Conservation (phyloP, 2,797 vertebrate genomes). For the Gymnoscopelus microlampas region DNA sequence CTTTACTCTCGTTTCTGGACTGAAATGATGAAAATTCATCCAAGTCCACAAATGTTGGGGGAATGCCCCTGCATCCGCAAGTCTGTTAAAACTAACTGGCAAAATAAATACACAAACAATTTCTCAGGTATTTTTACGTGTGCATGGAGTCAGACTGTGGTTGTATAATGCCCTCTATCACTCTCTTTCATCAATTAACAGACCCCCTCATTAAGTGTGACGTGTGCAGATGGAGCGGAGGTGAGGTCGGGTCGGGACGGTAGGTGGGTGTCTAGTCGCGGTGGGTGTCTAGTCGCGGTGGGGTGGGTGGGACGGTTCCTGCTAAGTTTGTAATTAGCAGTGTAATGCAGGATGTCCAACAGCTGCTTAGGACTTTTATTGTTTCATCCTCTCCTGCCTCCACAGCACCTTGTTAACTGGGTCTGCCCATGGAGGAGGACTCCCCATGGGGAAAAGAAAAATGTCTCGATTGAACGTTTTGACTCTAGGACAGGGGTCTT, state of each 20-base stretch:
- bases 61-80: too few species aligned
- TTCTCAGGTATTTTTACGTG: constrained; percentile 68
- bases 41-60: too few species aligned
- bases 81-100: too few species aligned
- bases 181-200: constrained; percentile 78
- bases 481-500: too few species aligned
- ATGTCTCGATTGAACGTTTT: too few species aligned
- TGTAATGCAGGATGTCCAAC: constrained; percentile 66
- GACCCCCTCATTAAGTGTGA: constrained; percentile 69
- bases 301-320: constrained; percentile 37
- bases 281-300: not conserved
- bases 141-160: constrained; percentile 60
- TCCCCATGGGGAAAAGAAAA: too few species aligned
- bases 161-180: constrained; percentile 64
- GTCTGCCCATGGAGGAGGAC: constrained; percentile 22
- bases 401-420: constrained; percentile 60
- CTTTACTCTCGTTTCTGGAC: too few species aligned
- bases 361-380: constrained; percentile 70
- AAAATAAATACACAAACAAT: constrained; percentile 21
- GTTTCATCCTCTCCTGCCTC: constrained; percentile 62
- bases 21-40: too few species aligned
- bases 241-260: constrained; percentile 45
- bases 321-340: constrained; percentile 79
- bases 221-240: constrained; percentile 67
- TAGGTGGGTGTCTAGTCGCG: constrained; percentile 11